Conservation (phyloP, 2,113 vertebrate species). For the Isurus oxyrinchus region DNA sequence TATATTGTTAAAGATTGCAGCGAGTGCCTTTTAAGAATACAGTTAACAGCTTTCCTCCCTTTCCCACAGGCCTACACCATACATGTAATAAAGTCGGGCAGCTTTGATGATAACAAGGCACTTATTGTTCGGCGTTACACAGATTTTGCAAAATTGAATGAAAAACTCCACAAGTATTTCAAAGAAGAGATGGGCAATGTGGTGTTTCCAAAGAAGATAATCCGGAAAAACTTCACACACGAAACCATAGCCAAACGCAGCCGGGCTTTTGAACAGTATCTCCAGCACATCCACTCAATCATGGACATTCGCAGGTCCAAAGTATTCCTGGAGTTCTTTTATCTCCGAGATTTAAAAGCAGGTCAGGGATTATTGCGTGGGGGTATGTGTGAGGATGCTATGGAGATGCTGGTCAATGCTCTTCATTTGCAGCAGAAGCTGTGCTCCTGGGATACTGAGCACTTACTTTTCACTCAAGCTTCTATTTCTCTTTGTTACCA, state of each 20-base stretch:
- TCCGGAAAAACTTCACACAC: constrained; percentile 77
- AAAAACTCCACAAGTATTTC: constrained; percentile 66
- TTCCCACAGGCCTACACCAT: constrained; percentile 79
- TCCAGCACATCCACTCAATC: constrained; percentile 75
- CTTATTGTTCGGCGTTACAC: constrained; percentile 81
- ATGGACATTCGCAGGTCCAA: constrained; percentile 60
- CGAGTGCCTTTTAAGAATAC: not conserved
- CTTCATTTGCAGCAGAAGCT: constrained; percentile 77
- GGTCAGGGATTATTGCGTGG: constrained; percentile 75
- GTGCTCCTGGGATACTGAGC: constrained; percentile 53
- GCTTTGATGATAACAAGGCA: constrained; percentile 68
- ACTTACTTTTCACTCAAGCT: constrained; percentile 73
- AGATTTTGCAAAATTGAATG: constrained; percentile 77
- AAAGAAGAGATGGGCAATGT: constrained; percentile 70
- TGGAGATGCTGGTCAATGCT: constrained; percentile 73
- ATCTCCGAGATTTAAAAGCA: constrained; percentile 67
- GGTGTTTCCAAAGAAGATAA: constrained; percentile 81
- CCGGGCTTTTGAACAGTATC: constrained; percentile 87
- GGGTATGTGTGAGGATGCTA: constrained; percentile 72
- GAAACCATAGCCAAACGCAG: constrained; percentile 91
- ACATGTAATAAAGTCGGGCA: constrained; percentile 70
- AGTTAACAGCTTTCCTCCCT: not conserved
- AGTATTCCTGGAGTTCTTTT: constrained; percentile 79
- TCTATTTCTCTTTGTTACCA: constrained; percentile 79
- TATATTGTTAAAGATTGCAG: not conserved